Base-by-base conservation (phyloP, 2,113 vertebrate genomes). In the Chaenogobius annularis region DNA sequence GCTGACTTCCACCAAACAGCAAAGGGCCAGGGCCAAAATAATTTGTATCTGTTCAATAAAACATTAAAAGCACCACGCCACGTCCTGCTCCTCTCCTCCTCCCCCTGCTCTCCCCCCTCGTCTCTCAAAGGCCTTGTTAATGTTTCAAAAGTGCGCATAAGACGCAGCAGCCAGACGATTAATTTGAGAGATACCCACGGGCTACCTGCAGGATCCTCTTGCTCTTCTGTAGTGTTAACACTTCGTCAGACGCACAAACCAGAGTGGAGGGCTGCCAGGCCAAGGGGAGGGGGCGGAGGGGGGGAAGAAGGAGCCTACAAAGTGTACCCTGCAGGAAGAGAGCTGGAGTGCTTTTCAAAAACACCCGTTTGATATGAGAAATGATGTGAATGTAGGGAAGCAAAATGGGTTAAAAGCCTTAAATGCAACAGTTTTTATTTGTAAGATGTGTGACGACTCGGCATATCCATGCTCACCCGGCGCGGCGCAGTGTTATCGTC, bases 91-190 rank as follows among this genome's bases (percentile, higher is more conserved):
- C 78, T 80, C 59, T 56, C 74, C 71, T 17, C 23, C 14, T 40
- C 11, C 54, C 17, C 48, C 48, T n/a, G 73, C 74, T 67, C 75
- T 75, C 80, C 75, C 72, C 75, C 82, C 75, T 69, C 74, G 35
- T 78, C 91, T 93, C 93, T 93, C 93, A 91, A 89, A 92, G 92
- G 93, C 92, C 92, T 94, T 93, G 93, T 94, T 94, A 94, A 94
- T 93, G 93, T 93, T 93, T 93, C 91, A 92, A 91, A 92, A 92
- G 88, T 82, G 92, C 93, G 93, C 90, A 93, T 93, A 92, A 93
- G 92, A 92, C 91, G 84, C 85, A 92, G 86, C 89, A 90, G 93
- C 92, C 92, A 92, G 93, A 94, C 89, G 81, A 93, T 94, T 93
- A 92, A 93, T 94, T 92, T 92, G 87, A 93, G 89, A 92, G 91